These are phyloP conservation scores for Entomobrya proxima DNA, from an alignment of 2,888 invertebrate species.

Conservation along the genomic window DNA sequence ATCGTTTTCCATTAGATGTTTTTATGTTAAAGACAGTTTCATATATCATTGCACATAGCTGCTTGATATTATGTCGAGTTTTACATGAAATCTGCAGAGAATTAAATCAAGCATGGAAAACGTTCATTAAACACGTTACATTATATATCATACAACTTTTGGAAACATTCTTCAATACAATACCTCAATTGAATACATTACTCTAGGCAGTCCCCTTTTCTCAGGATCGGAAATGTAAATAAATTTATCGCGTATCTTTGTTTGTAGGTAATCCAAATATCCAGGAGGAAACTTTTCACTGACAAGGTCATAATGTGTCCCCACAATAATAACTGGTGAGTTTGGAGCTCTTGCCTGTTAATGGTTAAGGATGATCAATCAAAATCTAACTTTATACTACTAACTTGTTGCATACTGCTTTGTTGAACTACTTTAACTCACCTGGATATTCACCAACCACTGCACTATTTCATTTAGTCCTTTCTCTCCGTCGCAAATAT, in stretches of 20 bases:
- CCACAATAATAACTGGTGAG: slow-evolving; percentile 96
- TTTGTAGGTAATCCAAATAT: slow-evolving; percentile 88
- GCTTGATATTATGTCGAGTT: slow-evolving; percentile 91
- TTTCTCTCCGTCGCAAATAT: slow-evolving; percentile 91
- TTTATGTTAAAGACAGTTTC: slow-evolving; percentile 94
- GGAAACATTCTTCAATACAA: not conserved
- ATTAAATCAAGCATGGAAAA: not conserved
- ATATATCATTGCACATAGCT: slow-evolving; percentile 93
- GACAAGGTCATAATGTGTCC: slow-evolving; percentile 95
- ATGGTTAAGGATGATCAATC: not conserved
- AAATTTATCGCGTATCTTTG: slow-evolving; percentile 89
- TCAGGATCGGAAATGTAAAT: slow-evolving; percentile 97
- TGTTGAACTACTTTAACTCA: slow-evolving; percentile 68
- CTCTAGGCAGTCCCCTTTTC: slow-evolving; percentile 94
- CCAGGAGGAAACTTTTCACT: slow-evolving; percentile 80
- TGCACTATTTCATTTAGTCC: slow-evolving; percentile 93
- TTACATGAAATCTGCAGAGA: slow-evolving; percentile 80
- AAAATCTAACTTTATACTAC: not conserved
- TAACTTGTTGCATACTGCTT: not conserved
- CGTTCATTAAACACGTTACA: not conserved
- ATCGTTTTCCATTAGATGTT: slow-evolving; percentile 92
- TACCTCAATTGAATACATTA: slow-evolving; percentile 94
- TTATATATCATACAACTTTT: not conserved
- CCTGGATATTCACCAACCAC: slow-evolving; percentile 97
- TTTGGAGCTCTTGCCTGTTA: slow-evolving; percentile 93